phyloP scores from a whole-genome alignment of 2,888 invertebrate genomes.

The Craniophora ligustri region DNA sequence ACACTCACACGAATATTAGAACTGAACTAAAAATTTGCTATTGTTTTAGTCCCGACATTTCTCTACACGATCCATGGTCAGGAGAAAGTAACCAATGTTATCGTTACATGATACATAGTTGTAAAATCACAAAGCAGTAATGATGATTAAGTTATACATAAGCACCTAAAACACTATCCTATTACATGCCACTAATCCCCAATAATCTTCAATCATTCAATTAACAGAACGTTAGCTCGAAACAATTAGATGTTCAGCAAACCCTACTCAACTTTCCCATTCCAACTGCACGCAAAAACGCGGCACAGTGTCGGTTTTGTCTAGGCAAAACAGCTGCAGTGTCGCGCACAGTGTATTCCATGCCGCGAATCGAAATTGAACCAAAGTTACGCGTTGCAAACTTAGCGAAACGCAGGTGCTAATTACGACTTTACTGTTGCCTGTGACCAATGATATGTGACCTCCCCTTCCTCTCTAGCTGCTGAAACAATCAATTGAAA shows the following conservation, averaged over 20 bases:
- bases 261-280: constrained; percentile 30
- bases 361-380: constrained; percentile 23
- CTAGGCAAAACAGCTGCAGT: constrained; percentile 18
- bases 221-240: constrained; percentile 49
- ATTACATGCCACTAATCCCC: constrained; percentile 30
- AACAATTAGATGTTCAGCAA: constrained; percentile 47
- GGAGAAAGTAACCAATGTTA: no score
- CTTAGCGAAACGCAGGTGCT: constrained; percentile 77
- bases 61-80: no score
- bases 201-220: constrained; percentile 54
- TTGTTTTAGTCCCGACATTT: no score
- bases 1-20: no score
- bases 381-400: constrained; percentile 69
- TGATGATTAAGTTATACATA: constrained; percentile 8
- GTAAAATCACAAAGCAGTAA: neutral
- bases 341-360: constrained; percentile 25
- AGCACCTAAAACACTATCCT: constrained; percentile 12
- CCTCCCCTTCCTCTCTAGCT: constrained; percentile 33
- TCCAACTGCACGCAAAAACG: constrained; percentile 29
- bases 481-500: neutral
- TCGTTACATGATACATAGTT: neutral
- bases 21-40: no score
- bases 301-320: constrained; percentile 36
- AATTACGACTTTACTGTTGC: constrained; percentile 71
- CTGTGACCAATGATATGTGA: constrained; percentile 57